Evolutionary conservation across 2,113 vertebrate species (phyloP).

Genomic region (Monopterus albus): DNA sequence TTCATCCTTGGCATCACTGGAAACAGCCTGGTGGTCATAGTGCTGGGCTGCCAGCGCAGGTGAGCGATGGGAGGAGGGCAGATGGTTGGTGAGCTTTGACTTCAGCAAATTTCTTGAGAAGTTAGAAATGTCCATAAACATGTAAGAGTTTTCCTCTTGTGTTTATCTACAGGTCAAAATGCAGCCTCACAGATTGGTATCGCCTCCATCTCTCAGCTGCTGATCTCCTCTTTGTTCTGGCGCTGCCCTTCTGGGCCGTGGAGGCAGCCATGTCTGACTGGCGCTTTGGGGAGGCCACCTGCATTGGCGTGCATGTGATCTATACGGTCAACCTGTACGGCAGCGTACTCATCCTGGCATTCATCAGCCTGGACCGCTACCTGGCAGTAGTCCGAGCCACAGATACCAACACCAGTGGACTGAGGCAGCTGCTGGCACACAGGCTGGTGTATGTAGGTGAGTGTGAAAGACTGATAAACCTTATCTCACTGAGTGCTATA

Average conservation of each 20-base stretch:
- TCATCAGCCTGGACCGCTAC: constrained; percentile 97
- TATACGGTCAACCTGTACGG: constrained; percentile 98
- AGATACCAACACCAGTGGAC: constrained; percentile 91
- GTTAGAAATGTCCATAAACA: not conserved
- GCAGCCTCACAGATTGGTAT: constrained; percentile 95
- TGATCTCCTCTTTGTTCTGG: constrained; percentile 95
- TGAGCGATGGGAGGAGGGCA: constrained; percentile 56
- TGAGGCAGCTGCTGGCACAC: constrained; percentile 91
- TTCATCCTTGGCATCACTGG: constrained; percentile 93
- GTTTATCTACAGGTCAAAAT: constrained; percentile 82
- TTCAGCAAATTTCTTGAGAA: fast-evolving
- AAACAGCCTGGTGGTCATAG: constrained; percentile 93
- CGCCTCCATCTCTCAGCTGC: constrained; percentile 96
- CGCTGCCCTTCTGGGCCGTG: constrained; percentile 96
- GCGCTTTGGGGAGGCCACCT: constrained; percentile 90
- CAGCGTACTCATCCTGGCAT: constrained; percentile 96
- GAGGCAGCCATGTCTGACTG: constrained; percentile 88
- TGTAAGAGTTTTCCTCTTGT: not conserved
- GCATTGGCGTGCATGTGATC: constrained; percentile 91
- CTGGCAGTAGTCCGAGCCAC: constrained; percentile 95
- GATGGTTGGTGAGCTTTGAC: not conserved
- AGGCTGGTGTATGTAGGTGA: constrained; percentile 91
- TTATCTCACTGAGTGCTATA: not conserved
- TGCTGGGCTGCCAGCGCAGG: constrained; percentile 96
- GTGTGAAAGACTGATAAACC: constrained; percentile 63